phyloP scores from a whole-genome alignment of 2,888 invertebrate species.

The Autographa gamma region DNA sequence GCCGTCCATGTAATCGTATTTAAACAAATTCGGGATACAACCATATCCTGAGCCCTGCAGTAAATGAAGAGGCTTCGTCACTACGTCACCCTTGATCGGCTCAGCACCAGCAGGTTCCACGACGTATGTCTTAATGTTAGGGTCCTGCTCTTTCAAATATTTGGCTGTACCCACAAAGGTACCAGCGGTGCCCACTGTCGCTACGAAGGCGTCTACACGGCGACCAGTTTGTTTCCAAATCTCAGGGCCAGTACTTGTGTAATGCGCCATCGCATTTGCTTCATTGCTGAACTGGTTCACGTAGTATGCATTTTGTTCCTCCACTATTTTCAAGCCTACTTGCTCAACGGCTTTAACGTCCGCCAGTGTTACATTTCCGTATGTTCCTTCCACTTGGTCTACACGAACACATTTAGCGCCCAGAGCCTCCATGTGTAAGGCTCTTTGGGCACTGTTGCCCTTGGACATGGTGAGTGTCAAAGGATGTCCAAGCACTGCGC shows the following conservation, averaged over 20 bases:
- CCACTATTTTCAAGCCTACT: conserved; percentile 72
- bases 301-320: conserved; percentile 77
- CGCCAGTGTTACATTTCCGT: conserved; percentile 81
- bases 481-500: conserved; percentile 81
- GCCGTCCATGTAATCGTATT: conserved; percentile 79
- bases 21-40: conserved; percentile 79
- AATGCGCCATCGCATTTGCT: conserved; percentile 77
- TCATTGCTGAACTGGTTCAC: conserved; percentile 82
- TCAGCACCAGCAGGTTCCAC: conserved; percentile 83
- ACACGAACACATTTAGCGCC: conserved; percentile 81
- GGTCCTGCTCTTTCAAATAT: conserved; percentile 81
- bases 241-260: conserved; percentile 82
- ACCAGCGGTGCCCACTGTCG: conserved; percentile 82
- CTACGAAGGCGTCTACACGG: conserved; percentile 80
- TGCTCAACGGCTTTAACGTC: conserved; percentile 80
- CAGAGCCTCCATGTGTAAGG: conserved; percentile 84
- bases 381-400: conserved; percentile 83
- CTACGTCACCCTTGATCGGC: conserved; percentile 77
- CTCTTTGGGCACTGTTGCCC: conserved; percentile 83
- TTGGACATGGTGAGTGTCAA: conserved; percentile 83
- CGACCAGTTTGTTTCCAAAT: conserved; percentile 85
- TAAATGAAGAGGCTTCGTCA: conserved; percentile 82
- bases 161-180: conserved; percentile 80
- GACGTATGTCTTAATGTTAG: conserved; percentile 75
- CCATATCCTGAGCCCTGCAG: conserved; percentile 85